Evolutionary conservation across 2,113 vertebrate species (phyloP), one percentile per base, ranked within the genome.

Genomic region (Tragelaphus strepsiceros): DNA sequence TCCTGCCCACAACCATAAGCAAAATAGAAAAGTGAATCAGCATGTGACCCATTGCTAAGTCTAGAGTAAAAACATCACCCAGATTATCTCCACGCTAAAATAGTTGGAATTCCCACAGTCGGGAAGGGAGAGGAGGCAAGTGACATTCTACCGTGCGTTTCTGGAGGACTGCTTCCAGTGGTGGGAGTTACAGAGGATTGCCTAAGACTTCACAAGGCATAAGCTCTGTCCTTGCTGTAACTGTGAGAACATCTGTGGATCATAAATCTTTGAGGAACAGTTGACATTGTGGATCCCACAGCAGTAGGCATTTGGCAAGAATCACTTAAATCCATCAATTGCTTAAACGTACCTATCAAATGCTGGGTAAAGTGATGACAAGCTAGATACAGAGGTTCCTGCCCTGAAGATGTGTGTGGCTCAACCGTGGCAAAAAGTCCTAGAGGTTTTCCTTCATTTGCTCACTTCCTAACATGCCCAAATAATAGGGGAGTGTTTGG

Each of bases 251-350:
- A 86, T 67, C 77, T 82, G 46, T 59, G 54, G 26, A 5, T 46
- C 90, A 71, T 96, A 77, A 43, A 93, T 97, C 92, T 81, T 91
- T 51, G 71, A 90, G 90, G 59, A 95, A 88, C 5, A 32, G 81
- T 16, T 89, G 83, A 82, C 21, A 17, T 85, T 88, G 74, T 13
- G 32, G 77, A 85, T 67, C 43, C 54, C 67, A 78, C n/a, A 39
- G 51, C 17, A 12, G n/a, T 16, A 30, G 51, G 19, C 26, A 93
- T 71, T n/a, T 61, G n/a, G 67, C 19, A 93, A 91, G 77, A 91
- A 59, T 58, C 67, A 54, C 13, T 88, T 56, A 88, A 74, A 35
- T 77, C 10, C n/a, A 56, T 32, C 49, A n/a, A 3, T 51, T 43
- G 53, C 81, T 90, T 62, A 85, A 90, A 61, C 8, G 6, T 1